phyloP scores from a whole-genome alignment of 2,113 vertebrate species.

The Lepus timidus region DNA sequence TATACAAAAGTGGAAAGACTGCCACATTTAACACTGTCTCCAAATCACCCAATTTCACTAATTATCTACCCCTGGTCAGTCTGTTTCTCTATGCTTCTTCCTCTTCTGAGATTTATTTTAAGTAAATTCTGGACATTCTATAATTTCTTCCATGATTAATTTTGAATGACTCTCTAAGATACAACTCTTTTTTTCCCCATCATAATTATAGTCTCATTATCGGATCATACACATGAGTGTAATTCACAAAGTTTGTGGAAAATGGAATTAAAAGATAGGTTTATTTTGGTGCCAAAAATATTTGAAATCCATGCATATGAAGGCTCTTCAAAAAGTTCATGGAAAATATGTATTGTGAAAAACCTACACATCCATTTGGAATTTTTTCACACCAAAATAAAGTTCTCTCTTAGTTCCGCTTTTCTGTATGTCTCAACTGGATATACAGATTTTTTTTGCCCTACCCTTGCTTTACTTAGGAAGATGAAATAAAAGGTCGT shows the following conservation, averaged over 20 bases:
- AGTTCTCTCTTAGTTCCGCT: too few relatives aligned
- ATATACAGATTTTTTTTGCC: background rate
- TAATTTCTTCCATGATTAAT: conserved; percentile 47
- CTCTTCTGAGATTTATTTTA: conserved; percentile 4
- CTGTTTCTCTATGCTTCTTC: background rate
- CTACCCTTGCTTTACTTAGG: background rate
- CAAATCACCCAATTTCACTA: background rate
- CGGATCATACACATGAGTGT: background rate
- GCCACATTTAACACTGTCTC: background rate
- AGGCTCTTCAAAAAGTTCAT: too few relatives aligned
- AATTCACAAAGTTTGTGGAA: too few relatives aligned
- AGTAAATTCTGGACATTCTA: background rate
- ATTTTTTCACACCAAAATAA: too few relatives aligned
- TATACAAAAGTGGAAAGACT: conserved; percentile 9
- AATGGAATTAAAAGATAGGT: too few relatives aligned
- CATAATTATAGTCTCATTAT: background rate
- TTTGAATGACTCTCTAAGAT: conserved; percentile 9
- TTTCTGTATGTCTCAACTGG: background rate
- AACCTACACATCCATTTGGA: too few relatives aligned
- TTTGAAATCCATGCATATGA: too few relatives aligned
- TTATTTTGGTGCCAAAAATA: too few relatives aligned
- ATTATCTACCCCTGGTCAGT: background rate
- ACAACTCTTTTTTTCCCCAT: background rate
- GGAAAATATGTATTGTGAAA: too few relatives aligned
- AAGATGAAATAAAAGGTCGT: background rate